Conservation (phyloP, 2,113 vertebrate genomes). For the Epinephelus lanceolatus region DNA sequence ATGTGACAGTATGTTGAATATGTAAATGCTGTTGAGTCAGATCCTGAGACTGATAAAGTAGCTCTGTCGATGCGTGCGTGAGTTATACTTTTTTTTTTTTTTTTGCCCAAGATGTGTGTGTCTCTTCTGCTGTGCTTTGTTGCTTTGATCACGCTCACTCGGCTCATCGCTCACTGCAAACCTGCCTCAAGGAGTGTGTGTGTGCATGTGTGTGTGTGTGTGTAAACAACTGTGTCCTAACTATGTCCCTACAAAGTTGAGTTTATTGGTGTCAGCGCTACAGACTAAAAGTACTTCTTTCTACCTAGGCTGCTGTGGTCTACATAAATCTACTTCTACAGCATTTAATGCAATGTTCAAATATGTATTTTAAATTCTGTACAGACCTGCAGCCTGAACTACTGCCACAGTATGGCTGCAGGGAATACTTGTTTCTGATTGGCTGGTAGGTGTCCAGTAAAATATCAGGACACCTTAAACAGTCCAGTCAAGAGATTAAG, state of each 20-base stretch:
- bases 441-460: slow-evolving; percentile 30
- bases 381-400: neutral
- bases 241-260: slow-evolving; percentile 59
- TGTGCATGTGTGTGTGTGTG: slow-evolving; percentile 24
- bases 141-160: slow-evolving; percentile 84
- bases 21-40: slow-evolving; percentile 77
- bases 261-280: slow-evolving; percentile 50
- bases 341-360: neutral
- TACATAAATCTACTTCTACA: neutral
- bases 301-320: slow-evolving; percentile 7
- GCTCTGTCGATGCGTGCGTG: slow-evolving; percentile 60
- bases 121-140: slow-evolving; percentile 74
- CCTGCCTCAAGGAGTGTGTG: slow-evolving; percentile 72
- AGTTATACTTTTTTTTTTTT: slow-evolving; percentile 38
- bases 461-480: slow-evolving; percentile 21
- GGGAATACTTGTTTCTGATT: slow-evolving; percentile 16
- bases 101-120: slow-evolving; percentile 51
- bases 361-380: slow-evolving; percentile 5
- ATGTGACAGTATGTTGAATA: slow-evolving; percentile 81
- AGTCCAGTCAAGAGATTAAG: slow-evolving; percentile 9
- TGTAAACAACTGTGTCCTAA: slow-evolving; percentile 68
- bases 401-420: slow-evolving; percentile 17
- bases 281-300: slow-evolving; percentile 35
- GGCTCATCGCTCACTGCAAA: slow-evolving; percentile 79
- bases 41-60: slow-evolving; percentile 73